Percentiles rank a stretch among this genome's conserved stretches.
These are phyloP conservation scores for Danionella cerebrum DNA, from an alignment of 2,113 vertebrate genomes.

Conservation along the genomic window DNA sequence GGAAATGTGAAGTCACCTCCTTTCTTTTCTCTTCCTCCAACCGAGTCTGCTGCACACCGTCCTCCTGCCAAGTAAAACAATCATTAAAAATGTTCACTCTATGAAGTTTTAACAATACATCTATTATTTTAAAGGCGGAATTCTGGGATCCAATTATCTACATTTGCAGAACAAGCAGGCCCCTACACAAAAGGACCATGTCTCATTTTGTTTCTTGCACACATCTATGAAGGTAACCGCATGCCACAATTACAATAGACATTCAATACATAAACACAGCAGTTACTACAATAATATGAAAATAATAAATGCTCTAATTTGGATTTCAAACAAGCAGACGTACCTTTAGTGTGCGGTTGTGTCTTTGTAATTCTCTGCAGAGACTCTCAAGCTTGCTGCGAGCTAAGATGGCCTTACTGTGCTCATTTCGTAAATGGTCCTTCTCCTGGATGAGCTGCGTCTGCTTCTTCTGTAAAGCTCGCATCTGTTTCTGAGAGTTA, in stretches of 20 bases:
- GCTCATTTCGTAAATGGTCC: conserved; percentile 88
- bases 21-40: conserved; percentile 96
- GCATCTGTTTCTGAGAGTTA: conserved; percentile 92
- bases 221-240: too few species aligned
- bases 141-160: too few species aligned
- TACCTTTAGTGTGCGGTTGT: conserved; percentile 96
- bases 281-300: too few species aligned
- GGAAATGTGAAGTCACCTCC: conserved; percentile 95
- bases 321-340: neutral
- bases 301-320: neutral
- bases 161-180: too few species aligned
- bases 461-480: conserved; percentile 91
- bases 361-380: conserved; percentile 90
- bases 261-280: too few species aligned
- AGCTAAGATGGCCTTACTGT: conserved; percentile 94
- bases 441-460: conserved; percentile 90
- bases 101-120: too few species aligned
- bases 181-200: too few species aligned
- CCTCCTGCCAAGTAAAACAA: conserved; percentile 67
- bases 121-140: too few species aligned
- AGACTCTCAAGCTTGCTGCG: conserved; percentile 95
- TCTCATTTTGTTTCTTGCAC: too few species aligned
- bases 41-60: conserved; percentile 84
- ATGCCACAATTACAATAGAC: too few species aligned
- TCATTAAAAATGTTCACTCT: too few species aligned